Evolutionary conservation across 2,888 invertebrate species (phyloP).

Genomic region (Auanema sp.): DNA sequence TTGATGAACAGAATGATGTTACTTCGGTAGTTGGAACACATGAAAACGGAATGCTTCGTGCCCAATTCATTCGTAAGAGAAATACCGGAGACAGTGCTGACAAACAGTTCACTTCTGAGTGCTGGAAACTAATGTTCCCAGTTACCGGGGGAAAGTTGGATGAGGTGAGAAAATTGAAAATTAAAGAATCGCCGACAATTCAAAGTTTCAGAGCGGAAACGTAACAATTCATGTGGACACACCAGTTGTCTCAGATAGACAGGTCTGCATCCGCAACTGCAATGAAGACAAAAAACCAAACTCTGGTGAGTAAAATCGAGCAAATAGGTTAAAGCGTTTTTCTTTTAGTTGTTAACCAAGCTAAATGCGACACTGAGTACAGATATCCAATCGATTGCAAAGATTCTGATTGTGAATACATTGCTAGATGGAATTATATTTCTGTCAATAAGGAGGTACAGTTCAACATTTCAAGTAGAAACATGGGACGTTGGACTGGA

Average conservation of each 20-base stretch:
- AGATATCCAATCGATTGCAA: conserved; percentile 60
- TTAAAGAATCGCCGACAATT: background rate
- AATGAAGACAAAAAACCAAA: conserved; percentile 16
- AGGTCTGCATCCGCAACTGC: conserved; percentile 57
- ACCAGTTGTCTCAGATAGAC: conserved; percentile 47
- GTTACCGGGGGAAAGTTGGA: conserved; percentile 56
- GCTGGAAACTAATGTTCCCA: conserved; percentile 61
- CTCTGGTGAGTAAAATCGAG: background rate
- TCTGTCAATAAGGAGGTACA: conserved; percentile 48
- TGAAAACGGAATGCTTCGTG: conserved; percentile 59
- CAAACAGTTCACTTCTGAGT: conserved; percentile 51
- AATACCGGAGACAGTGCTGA: conserved; percentile 54
- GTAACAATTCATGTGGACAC: conserved; percentile 52
- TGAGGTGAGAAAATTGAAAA: conserved; percentile 19
- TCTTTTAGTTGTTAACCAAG: conserved; percentile 1
- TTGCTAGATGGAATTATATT: conserved; percentile 60
- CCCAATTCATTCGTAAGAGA: conserved; percentile 57
- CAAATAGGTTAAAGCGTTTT: background rate
- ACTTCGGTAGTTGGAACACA: conserved; percentile 44
- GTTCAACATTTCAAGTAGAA: conserved; percentile 62
- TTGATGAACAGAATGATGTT: conserved; percentile 37
- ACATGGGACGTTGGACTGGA: conserved; percentile 64
- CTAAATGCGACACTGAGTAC: conserved; percentile 58
- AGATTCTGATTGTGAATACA: conserved; percentile 60
- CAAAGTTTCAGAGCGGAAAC: conserved; percentile 35